A percentile compares a stretch with the other conserved stretches of the same genome.
Conservation (phyloP, 2,888 invertebrate species). For the Ariolimax columbianus region DNA sequence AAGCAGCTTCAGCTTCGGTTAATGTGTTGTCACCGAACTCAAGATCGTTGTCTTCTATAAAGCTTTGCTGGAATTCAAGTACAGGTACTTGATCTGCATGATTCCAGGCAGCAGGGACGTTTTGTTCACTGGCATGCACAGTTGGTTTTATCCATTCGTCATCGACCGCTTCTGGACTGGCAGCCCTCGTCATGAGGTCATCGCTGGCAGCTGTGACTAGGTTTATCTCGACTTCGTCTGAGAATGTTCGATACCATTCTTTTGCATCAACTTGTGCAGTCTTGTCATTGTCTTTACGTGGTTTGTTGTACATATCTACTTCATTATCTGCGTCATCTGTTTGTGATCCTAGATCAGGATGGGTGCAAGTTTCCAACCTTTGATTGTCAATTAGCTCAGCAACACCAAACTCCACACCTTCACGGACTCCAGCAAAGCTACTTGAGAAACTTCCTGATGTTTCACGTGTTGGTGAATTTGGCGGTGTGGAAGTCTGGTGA, state of each 20-base stretch:
- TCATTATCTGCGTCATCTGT: background rate
- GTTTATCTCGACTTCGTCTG: background rate
- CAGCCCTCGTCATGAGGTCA: constrained; percentile 4
- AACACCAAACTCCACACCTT: background rate
- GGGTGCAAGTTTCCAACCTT: too few species aligned
- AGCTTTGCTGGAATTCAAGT: constrained; percentile 18
- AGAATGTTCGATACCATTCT: constrained; percentile 5
- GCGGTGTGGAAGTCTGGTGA: background rate
- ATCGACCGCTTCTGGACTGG: constrained; percentile 33
- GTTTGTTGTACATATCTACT: background rate
- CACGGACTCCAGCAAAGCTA: background rate
- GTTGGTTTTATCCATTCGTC: constrained; percentile 12
- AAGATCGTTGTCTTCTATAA: constrained; percentile 1
- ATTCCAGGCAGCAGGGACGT: background rate
- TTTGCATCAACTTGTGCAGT: background rate
- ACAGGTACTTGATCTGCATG: background rate
- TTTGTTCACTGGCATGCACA: background rate
- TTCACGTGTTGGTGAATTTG: constrained; percentile 26
- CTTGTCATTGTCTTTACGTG: background rate
- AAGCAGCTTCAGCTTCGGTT: background rate
- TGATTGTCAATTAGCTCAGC: background rate
- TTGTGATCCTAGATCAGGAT: background rate
- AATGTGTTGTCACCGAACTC: constrained; percentile 10
- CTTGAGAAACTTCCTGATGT: background rate
- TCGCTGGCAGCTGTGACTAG: background rate